Conservation (phyloP, 37 sponge, comb jelly and placozoan genomes). For the Amphimedon queenslandica region DNA sequence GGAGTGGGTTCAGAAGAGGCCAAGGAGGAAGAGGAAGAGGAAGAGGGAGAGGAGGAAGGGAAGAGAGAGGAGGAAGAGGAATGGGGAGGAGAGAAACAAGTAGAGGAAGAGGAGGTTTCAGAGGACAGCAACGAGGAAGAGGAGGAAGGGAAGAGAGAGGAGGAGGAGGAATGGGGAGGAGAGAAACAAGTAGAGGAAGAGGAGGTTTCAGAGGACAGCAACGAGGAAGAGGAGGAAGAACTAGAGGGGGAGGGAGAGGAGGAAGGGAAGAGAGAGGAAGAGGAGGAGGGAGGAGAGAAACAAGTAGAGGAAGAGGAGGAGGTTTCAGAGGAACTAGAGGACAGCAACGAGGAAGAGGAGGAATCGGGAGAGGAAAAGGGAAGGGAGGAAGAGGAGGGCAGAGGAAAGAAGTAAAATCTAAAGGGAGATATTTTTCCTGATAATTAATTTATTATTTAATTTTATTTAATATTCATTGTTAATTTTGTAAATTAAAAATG, state of each 20-base stretch:
- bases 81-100: background rate
- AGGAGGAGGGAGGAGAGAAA: constrained; percentile 6
- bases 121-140: background rate
- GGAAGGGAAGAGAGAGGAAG: no score
- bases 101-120: constrained; percentile 7
- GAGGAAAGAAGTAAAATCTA: background rate
- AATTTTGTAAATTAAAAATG: no score
- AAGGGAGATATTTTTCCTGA: no score
- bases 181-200: background rate
- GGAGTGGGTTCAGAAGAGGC: background rate
- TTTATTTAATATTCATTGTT: no score
- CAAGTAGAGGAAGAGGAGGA: background rate
- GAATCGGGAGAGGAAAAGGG: no score
- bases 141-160: background rate
- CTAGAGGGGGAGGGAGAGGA: no score
- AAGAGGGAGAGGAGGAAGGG: background rate
- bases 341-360: background rate
- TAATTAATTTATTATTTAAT: no score
- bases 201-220: background rate
- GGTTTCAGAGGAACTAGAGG: background rate
- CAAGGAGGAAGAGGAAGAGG: background rate
- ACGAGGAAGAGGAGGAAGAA: no score
- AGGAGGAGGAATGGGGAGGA: constrained; percentile 3
- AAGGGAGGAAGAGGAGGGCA: background rate
- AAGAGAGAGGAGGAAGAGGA: background rate